Base-by-base conservation (phyloP, 2,888 invertebrate genomes). In the Pyrocoelia pectoralis region DNA sequence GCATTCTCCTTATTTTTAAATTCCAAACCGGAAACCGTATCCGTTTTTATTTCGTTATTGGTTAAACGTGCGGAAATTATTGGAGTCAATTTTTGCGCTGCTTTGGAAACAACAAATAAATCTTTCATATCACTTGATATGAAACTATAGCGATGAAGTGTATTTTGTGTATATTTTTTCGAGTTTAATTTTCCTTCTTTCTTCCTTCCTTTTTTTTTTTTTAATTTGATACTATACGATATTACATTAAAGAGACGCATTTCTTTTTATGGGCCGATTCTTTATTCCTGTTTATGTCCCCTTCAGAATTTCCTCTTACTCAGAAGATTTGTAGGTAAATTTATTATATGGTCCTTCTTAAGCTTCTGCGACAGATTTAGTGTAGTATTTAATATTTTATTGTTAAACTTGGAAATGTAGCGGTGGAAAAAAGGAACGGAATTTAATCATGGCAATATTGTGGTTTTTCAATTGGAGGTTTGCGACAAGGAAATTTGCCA, bases 281-380 rank as follows among this genome's bases (percentile, higher is more conserved):
- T 40, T 54, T 54, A 41, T 41, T 52, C 38, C 28, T 13, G 24
- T 53, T 38, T 54, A 43, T 41, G 54, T 24, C 12, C 43, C 19
- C 10, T 54, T 54, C 28, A 17, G 40, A 53, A 41, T 19, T 13
- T 41, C 13, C 54, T 43, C 13, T 54, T 41, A 43, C 40, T 41
- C 19, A 5, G 8, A 12, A 41, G 54, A 41, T 54, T 54, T 54
- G 54, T 12, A 41, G 14, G 15, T 28, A 54, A 54, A 43, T 54
- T 54, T 54, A 41, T 54, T 43, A 9, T 43, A 43, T 18, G 14
- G 43, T 19, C 43, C 41, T 15, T 19, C 12, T 54, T 19, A 33
- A 15, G 51, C 10, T 38, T 29, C 33, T 17, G 15, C 9, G 38
- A 33, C 33, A 33, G 51, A 38, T 52, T 18, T 33, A 33, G 15